Base-by-base conservation (phyloP, 1,140 invertebrate species). In the Scaptomyza hsui region DNA sequence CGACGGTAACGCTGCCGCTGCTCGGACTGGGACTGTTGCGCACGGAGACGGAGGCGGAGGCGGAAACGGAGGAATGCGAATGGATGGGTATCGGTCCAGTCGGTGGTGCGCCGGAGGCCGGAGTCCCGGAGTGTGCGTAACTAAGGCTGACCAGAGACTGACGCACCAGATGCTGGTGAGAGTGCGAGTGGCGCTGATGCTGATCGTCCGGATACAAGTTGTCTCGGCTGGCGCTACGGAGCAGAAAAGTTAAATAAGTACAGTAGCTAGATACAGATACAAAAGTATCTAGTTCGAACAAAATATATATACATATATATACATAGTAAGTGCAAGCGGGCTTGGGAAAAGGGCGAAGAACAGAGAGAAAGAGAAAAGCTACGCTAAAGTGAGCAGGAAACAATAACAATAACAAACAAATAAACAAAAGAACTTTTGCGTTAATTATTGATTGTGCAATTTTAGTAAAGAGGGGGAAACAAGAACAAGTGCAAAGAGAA, bases 131-230 rank as follows among this genome's bases (percentile, higher is more conserved):
- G 39, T 91, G 83, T 45, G 85, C 89, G 78, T 91, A 80, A 44
- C 75, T 88, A 53, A 91, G 90, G 77, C 90, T 91, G 70, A 88
- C 73, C 81, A 91, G 72, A 70, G 90, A 91, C 85, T 91, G 90
- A 49, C 90, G 90, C 69, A 89, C 81, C 75, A 91, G 68, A 42
- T 91, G 78, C 59, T 90, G 89, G 52, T 90, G 90, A 49, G 90
- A 91, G 61, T 90, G 85, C 55, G 86, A 91, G 60, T 91, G 90
- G 13, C 78, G 78, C 45, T 81, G 75, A 56, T 88, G 77, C 65
- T 80, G 81, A 65, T 89, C 81, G 74, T 91, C 83, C 61, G 83
- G 81, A 75, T 73, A 86, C 80, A 89, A 90, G 80, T 91, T 91
- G 88, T 91, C 89, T 76, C 89, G 77, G 75, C 89, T 91, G 73